phyloP scores from a whole-genome alignment of 2,888 invertebrate genomes.

The Sturmia bella region DNA sequence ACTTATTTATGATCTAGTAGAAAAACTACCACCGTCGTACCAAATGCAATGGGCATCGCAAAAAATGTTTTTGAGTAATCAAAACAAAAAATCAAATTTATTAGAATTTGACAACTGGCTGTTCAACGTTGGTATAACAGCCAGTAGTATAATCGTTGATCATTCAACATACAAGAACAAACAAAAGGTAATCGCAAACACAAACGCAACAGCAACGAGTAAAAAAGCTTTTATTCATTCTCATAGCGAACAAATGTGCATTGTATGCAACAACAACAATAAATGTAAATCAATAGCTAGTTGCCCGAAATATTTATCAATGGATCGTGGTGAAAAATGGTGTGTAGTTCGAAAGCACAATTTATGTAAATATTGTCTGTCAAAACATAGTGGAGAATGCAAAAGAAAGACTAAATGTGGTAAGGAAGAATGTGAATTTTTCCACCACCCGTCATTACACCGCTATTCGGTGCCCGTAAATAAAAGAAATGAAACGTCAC shows the following conservation, averaged over 20 bases:
- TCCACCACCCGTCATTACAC: conserved; percentile 20
- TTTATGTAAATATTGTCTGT: conserved; percentile 23
- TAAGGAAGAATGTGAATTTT: conserved; percentile 16
- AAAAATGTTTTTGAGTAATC: neutral
- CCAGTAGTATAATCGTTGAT: neutral
- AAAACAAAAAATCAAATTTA: no score
- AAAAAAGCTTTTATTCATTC: conserved; percentile 7
- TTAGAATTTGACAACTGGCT: no score
- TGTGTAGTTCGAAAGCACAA: conserved; percentile 5
- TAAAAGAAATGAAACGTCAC: no score
- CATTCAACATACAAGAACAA: no score
- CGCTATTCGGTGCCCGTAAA: conserved; percentile 4
- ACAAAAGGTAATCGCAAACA: no score
- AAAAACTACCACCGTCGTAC: neutral
- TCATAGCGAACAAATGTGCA: conserved; percentile 12
- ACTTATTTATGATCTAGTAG: neutral
- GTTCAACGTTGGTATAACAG: no score
- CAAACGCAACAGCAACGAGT: neutral
- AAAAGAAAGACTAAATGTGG: conserved; percentile 6
- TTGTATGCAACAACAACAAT: conserved; percentile 20
- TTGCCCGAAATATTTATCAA: conserved; percentile 6
- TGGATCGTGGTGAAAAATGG: conserved; percentile 32
- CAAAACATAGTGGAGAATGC: conserved; percentile 14
- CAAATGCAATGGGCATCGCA: neutral
- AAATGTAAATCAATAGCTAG: conserved; percentile 14